These are phyloP conservation scores for Cyclargus thomasi DNA, from an alignment of 1,140 invertebrate species.

Conservation along the genomic window DNA sequence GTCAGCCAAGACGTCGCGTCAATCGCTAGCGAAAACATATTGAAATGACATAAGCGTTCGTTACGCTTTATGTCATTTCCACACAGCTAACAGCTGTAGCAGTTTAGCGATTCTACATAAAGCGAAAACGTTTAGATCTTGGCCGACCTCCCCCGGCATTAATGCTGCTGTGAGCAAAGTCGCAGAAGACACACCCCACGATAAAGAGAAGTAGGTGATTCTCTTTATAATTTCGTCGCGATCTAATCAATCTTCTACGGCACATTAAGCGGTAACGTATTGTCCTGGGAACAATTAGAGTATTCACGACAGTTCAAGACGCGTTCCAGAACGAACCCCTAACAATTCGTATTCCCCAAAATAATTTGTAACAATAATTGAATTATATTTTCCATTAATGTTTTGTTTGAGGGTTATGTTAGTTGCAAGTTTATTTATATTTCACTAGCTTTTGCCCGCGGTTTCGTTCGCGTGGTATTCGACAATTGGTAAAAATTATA, in stretches of 20 bases:
- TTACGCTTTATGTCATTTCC: no score
- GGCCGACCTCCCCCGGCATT: no score
- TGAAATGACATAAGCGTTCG: no score
- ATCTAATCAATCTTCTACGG: constrained; percentile 15
- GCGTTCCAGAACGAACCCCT: constrained; percentile 12
- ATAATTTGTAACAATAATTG: background rate
- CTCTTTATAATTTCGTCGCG: constrained; percentile 3
- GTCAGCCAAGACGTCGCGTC: no score
- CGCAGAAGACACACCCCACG: background rate
- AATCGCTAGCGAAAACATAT: no score
- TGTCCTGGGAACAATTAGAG: constrained; percentile 18
- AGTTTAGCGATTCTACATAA: no score
- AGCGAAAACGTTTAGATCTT: no score
- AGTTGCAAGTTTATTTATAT: no score
- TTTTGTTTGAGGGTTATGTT: background rate
- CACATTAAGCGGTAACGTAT: constrained; percentile 22
- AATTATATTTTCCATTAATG: constrained; percentile 1
- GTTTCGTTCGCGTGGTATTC: no score
- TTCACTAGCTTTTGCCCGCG: no score
- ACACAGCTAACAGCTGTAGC: no score
- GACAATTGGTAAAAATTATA: no score
- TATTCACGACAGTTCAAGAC: constrained; percentile 12
- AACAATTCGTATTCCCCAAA: background rate
- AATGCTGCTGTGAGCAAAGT: background rate
- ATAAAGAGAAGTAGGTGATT: background rate